Evolutionary conservation across 2,888 invertebrate genomes (phyloP).

Genomic region (Panzeria rudis): DNA sequence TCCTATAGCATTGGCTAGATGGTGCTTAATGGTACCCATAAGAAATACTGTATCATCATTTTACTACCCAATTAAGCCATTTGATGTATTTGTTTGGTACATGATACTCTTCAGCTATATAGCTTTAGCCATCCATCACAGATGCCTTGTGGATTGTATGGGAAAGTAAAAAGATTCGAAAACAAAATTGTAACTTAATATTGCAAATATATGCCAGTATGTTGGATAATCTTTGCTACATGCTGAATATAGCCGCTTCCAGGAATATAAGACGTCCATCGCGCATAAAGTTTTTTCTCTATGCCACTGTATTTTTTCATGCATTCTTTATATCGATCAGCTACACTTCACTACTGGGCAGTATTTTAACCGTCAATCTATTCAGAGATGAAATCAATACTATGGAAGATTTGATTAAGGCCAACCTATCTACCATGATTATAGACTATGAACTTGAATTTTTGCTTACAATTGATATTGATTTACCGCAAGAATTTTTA

Average conservation of each 20-base stretch:
- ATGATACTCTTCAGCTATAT: background rate
- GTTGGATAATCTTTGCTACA: constrained; percentile 75
- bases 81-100: constrained; percentile 65
- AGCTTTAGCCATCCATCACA: background rate
- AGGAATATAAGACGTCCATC: constrained; percentile 1
- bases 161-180: background rate
- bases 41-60: constrained; percentile 77
- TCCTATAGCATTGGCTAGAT: constrained; percentile 77
- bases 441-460: constrained; percentile 79
- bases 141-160: constrained; percentile 13
- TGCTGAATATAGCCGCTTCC: constrained; percentile 75
- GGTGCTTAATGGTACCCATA: constrained; percentile 78
- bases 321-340: constrained; percentile 77
- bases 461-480: constrained; percentile 49
- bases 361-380: constrained; percentile 77
- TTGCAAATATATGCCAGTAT: background rate
- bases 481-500: constrained; percentile 70
- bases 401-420: constrained; percentile 76
- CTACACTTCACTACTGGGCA: constrained; percentile 79
- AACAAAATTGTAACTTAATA: background rate
- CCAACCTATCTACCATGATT: constrained; percentile 78
- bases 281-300: constrained; percentile 73
- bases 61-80: constrained; percentile 77
- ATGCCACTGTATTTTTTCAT: constrained; percentile 75
- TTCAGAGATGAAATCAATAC: constrained; percentile 79